Base-by-base conservation (phyloP, 2,888 invertebrate species). In the Peribatodes rhomboidaria region DNA sequence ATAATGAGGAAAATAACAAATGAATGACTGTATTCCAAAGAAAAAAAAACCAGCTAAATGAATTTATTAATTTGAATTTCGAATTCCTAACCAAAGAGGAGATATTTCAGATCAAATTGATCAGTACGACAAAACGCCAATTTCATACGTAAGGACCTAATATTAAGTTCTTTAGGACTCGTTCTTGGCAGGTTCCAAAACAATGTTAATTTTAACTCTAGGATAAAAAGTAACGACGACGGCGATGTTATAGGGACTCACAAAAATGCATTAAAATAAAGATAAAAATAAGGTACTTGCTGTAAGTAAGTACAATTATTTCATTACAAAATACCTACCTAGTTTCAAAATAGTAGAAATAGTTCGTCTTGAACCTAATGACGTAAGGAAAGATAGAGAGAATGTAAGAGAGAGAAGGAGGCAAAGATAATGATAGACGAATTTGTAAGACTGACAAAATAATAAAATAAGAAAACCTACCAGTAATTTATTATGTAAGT, bases 121-220 rank as follows among this genome's bases (percentile, higher is more conserved):
- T n/a, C n/a, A n/a, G n/a, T n/a, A n/a, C n/a, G n/a, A n/a, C n/a
- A n/a, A n/a, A n/a, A n/a, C n/a, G n/a, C n/a, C n/a, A n/a, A n/a
- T n/a, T n/a, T 27, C 27, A 27, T 27, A 27, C 3, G 27, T 27
- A 6, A 6, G 6, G 27, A 4, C 6, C 27, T 8, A 50, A n/a
- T n/a, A n/a, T n/a, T 50, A n/a, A 35, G 33, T 49, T 11, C 31
- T 49, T 16, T 33, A 33, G 33, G 49, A 16, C 47, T 9, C 1
- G 14, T 50, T 37, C 20, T 37, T 18, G 39, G 53, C 53, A n/a
- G 53, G 50, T 37, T 18, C 20, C 35, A 52, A 20, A 13, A 18
- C 16, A 6, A n/a, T 52, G 33, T 35, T 52, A 37, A 3, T 52
- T 20, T 22, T 27, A 6, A 20, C 8, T 20, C 14, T 14, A 41